Percentiles rank a stretch among this genome's conserved stretches.
These are phyloP conservation scores for Macrophya alboannulata DNA, from an alignment of 2,888 invertebrate species.

Conservation along the genomic window DNA sequence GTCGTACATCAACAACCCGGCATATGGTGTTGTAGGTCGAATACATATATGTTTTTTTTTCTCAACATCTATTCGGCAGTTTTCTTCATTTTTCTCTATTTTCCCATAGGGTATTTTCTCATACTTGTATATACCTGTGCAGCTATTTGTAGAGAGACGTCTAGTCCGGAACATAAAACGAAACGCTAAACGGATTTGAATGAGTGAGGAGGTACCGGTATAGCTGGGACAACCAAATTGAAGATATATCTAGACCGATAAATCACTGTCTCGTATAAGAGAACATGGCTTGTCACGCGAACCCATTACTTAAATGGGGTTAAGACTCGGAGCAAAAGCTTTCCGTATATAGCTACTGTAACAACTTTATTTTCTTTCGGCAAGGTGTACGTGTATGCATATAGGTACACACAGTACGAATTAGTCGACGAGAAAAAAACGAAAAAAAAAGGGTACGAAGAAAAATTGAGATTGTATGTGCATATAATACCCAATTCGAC, in stretches of 20 bases:
- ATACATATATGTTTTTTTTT: background rate
- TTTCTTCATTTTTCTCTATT: background rate
- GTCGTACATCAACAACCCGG: slow-evolving; percentile 1
- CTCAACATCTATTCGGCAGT: background rate
- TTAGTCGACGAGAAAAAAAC: no score
- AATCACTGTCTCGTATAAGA: slow-evolving; percentile 44
- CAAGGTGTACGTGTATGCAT: background rate
- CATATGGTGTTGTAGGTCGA: slow-evolving; percentile 1
- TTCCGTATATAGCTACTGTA: background rate
- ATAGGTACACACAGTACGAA: no score
- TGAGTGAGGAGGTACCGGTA: background rate
- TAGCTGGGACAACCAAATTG: background rate
- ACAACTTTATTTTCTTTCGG: slow-evolving; percentile 11
- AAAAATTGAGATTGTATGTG: background rate
- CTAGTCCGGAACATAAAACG: background rate
- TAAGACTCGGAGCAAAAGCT: background rate
- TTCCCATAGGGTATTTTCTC: background rate
- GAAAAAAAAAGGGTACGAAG: background rate
- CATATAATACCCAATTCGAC: background rate
- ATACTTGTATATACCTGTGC: background rate
- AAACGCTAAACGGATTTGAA: slow-evolving; percentile 23
- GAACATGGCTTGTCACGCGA: slow-evolving; percentile 37
- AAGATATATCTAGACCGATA: slow-evolving; percentile 19
- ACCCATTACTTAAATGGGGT: slow-evolving; percentile 37
- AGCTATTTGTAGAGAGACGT: background rate